Conservation (phyloP, 2,888 invertebrate genomes). For the Eilema sororculum region DNA sequence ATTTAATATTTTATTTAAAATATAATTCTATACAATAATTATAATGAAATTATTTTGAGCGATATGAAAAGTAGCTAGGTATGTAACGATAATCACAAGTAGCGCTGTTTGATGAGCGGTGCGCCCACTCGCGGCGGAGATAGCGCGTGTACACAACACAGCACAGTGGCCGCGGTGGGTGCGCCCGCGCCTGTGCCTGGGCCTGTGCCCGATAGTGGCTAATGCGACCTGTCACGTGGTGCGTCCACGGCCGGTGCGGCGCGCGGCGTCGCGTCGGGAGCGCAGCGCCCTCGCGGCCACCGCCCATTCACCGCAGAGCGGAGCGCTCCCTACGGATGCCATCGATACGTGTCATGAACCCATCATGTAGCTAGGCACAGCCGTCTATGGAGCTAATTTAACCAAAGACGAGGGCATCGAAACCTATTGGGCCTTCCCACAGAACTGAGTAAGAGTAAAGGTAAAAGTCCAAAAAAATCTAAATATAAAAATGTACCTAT, state of each 20-base stretch:
- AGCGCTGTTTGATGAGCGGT: conserved; percentile 7
- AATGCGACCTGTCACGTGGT: not conserved
- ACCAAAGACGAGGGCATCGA: no score
- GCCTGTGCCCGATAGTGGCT: not conserved
- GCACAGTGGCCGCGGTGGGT: not conserved
- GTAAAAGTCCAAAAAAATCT: no score
- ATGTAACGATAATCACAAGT: not conserved
- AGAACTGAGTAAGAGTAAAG: no score
- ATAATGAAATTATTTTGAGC: no score
- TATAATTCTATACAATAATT: no score
- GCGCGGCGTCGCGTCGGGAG: not conserved
- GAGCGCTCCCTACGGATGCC: conserved; percentile 18
- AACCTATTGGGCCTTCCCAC: no score
- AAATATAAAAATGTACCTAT: no score
- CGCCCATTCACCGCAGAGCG: not conserved
- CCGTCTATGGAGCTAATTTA: not conserved
- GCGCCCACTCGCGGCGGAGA: not conserved
- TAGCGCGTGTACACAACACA: not conserved
- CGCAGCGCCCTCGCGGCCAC: not conserved
- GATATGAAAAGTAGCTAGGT: no score
- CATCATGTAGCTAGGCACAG: not conserved
- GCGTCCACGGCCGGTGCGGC: not conserved
- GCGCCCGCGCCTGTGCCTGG: not conserved
- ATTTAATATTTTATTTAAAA: no score
- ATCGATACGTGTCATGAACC: not conserved